phyloP scores from a whole-genome alignment of 64 coral and sea anemone genomes.

The Actinia tenebrosa region DNA sequence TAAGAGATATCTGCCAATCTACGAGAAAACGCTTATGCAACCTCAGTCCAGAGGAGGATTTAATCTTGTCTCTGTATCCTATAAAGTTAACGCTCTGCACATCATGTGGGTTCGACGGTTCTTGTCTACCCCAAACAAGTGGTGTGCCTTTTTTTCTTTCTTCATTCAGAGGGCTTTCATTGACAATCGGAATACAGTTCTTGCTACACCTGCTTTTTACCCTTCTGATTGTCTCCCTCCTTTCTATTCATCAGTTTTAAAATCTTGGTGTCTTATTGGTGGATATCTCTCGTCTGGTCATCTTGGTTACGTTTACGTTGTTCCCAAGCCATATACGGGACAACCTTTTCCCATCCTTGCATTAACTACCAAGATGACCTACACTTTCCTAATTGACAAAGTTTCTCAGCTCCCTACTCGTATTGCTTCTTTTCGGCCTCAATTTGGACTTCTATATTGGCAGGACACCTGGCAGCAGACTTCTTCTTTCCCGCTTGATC shows the following conservation, averaged over 20 bases:
- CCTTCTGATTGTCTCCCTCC: background rate
- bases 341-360: too few species aligned
- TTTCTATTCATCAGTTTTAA: background rate
- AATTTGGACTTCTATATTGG: slow-evolving; percentile 6
- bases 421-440: background rate
- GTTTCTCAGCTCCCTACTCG: background rate
- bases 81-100: background rate
- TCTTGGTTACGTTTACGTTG: background rate
- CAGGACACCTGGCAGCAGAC: background rate
- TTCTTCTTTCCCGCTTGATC: background rate
- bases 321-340: too few species aligned
- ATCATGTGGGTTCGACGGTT: slow-evolving; percentile 2
- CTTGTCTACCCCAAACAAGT: background rate
- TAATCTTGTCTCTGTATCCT: background rate
- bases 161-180: background rate
- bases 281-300: background rate
- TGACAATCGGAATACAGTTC: background rate
- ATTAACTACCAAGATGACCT: too few species aligned
- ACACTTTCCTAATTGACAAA: background rate
- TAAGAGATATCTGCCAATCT: slow-evolving; percentile 4
- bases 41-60: slow-evolving; percentile 19
- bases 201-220: background rate
- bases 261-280: background rate
- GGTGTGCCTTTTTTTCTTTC: background rate
- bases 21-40: background rate